Conservation (phyloP, 2,797 vertebrate genomes). For the Octomys mimax region DNA sequence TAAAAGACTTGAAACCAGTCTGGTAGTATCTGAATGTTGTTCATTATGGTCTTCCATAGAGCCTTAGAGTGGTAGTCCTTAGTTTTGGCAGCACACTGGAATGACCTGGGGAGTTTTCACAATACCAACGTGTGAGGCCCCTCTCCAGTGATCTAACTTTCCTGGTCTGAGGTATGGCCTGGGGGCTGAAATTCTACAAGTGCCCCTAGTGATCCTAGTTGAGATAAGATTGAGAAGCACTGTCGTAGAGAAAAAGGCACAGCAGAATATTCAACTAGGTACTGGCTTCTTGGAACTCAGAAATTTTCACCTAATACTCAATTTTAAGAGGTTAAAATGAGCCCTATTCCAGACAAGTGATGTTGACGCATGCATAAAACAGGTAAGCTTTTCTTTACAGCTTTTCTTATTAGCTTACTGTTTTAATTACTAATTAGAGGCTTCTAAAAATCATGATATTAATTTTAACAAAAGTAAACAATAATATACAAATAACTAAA, state of each 20-base stretch:
- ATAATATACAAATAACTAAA: background rate
- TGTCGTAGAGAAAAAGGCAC: background rate
- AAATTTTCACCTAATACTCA: conserved; percentile 44
- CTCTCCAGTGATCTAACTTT: background rate
- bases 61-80: background rate
- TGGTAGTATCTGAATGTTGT: background rate
- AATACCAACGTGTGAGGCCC: background rate
- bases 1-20: background rate
- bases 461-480: conserved; percentile 26
- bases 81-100: background rate
- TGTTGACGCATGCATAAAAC: background rate
- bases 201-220: background rate
- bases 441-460: background rate
- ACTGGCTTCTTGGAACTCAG: background rate
- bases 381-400: conserved; percentile 16
- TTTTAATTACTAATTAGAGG: conserved; percentile 44
- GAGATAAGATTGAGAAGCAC: background rate
- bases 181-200: conserved; percentile 34
- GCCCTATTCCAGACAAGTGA: background rate
- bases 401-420: background rate
- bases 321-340: conserved; percentile 51
- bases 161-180: background rate
- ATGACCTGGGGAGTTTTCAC: background rate
- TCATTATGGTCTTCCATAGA: background rate
- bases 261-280: background rate